Base-by-base conservation (phyloP, 2,888 invertebrate genomes). In the Patella depressa region DNA sequence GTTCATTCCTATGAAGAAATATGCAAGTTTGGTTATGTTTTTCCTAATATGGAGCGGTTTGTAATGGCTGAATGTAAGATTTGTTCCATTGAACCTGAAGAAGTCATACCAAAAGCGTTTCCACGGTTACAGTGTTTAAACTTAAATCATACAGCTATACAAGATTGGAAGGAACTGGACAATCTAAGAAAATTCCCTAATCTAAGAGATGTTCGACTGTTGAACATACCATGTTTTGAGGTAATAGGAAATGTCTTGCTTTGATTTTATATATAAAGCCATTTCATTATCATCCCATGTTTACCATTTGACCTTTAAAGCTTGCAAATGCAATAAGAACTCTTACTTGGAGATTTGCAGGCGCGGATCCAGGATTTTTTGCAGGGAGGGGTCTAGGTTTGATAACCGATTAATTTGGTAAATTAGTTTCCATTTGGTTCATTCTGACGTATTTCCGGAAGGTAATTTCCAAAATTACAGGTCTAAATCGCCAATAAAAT, bases 161-260 rank as follows among this genome's bases (percentile, higher is more conserved):
- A 95, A 73, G 95, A 95, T 59, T 97, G 98, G 97, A 95, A 96
- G 86, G 97, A 97, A 89, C 95, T 98, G 79, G 97, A 98, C 89
- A 94, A 95, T 85, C 93, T 98, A 83, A 94, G 95, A 76, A 94
- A 94, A 89, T 97, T 97, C 92, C 96, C 96, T 1, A 94, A 94
- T 14, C 93, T 98, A 77, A 94, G 94, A 84, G 96, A 96, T 92
- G 93, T 98, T 80, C 94, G 98, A 88, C 95, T 98, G 81, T 95
- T 95, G 93, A 95, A 95, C 65, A 93, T 94, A 80, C 94, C 94
- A 53, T 90, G 94, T 65, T 92, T 94, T 83, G 93, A 94, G 92
- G 90, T 89, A 79, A 75, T 75, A 53, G 2, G 3, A 29, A 14
- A 19, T 9, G 55, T 73, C 24, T 54, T 45, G 1, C 5, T 45